Evolutionary conservation across 2,888 invertebrate species (phyloP).

Genomic region (Tinea trinotella): DNA sequence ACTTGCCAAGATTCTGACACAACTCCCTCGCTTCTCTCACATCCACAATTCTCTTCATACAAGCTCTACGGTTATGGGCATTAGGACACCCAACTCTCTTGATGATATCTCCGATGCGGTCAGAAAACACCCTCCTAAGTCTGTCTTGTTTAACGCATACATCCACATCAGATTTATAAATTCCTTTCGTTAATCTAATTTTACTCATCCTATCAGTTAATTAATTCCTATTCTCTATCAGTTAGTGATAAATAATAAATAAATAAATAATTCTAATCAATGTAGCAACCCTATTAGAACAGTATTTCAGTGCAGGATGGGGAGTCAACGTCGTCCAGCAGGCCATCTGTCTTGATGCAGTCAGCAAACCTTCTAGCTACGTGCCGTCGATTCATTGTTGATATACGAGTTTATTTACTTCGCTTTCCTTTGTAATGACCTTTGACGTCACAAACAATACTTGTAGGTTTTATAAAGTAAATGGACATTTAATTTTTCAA

Average conservation of each 20-base stretch:
- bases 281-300: not conserved
- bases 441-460: not conserved
- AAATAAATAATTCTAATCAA: not conserved
- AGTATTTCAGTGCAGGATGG: conserved; percentile 3
- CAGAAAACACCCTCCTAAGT: too few relatives aligned
- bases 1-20: too few relatives aligned
- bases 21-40: too few relatives aligned
- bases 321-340: conserved; percentile 8
- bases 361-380: conserved; percentile 12
- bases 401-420: conserved; percentile 4
- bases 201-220: too few relatives aligned
- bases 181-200: too few relatives aligned
- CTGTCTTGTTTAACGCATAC: too few relatives aligned
- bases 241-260: not conserved
- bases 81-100: too few relatives aligned
- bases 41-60: too few relatives aligned
- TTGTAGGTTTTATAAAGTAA: not conserved
- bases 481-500: not conserved
- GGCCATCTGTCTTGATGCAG: conserved; percentile 16
- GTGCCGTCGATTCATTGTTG: conserved; percentile 12
- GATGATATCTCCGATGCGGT: too few relatives aligned
- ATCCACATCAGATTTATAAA: too few relatives aligned
- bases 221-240: not conserved
- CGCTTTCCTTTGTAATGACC: conserved; percentile 3
- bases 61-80: too few relatives aligned